A percentile compares a stretch with the other conserved stretches of the same genome.
Conservation (phyloP, 2,797 vertebrate species). For the Rhinoraja longicauda region DNA sequence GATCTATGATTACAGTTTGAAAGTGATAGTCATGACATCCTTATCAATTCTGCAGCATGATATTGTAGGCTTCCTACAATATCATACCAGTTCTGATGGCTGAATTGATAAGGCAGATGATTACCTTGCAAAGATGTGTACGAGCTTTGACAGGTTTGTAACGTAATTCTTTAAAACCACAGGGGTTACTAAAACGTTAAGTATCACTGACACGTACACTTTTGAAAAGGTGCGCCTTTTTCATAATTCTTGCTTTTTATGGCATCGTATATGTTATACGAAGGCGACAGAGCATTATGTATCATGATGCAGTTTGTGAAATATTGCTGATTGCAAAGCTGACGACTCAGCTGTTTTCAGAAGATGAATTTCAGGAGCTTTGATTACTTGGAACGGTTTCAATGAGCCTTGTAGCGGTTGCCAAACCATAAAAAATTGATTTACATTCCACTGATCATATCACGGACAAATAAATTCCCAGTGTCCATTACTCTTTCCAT, state of each 20-base stretch:
- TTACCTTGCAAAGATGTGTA: background rate
- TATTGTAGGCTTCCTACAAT: background rate
- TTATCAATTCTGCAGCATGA: background rate
- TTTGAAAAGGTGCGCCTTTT: background rate
- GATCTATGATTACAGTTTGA: background rate
- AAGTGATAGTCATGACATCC: background rate
- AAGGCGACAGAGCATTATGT: background rate
- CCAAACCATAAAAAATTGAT: background rate
- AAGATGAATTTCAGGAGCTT: background rate
- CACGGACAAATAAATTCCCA: background rate
- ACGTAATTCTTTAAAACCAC: background rate
- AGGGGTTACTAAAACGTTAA: background rate
- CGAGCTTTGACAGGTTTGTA: background rate
- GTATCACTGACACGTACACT: background rate
- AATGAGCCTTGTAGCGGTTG: background rate
- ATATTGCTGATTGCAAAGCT: background rate
- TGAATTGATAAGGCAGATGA: background rate
- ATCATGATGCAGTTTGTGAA: background rate
- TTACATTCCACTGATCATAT: constrained; percentile 8
- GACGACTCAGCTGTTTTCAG: background rate
- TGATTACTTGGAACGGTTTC: constrained; percentile 10
- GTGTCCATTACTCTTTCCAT: background rate
- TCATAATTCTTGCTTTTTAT: background rate
- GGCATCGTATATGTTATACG: background rate
- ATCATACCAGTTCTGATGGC: background rate